Conservation (phyloP, 92 coral and sea anemone genomes). For the Palythoa grandis region DNA sequence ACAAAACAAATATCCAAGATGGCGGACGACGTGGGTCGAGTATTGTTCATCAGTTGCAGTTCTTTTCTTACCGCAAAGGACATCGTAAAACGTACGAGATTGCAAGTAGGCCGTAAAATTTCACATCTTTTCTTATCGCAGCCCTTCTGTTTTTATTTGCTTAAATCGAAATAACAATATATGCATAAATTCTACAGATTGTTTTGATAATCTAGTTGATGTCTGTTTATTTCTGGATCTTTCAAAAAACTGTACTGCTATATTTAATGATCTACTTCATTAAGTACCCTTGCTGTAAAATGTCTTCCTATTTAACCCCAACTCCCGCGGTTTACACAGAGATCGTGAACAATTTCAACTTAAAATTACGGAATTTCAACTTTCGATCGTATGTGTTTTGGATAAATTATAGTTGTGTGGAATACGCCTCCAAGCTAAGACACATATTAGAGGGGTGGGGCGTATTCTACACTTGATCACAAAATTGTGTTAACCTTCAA, state of each 20-base stretch:
- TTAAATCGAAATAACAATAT: background rate
- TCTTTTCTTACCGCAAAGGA: slow-evolving; percentile 68
- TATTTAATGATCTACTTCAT: no score
- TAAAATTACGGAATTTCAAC: no score
- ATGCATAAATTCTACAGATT: background rate
- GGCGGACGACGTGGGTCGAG: slow-evolving; percentile 84
- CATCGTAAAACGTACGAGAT: slow-evolving; percentile 70
- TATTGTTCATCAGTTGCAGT: slow-evolving; percentile 79
- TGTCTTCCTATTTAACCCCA: no score
- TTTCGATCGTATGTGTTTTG: no score
- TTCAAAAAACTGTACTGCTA: background rate
- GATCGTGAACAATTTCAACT: no score
- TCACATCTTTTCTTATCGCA: background rate
- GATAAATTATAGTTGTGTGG: no score
- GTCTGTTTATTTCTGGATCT: background rate
- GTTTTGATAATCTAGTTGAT: background rate
- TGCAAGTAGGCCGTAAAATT: background rate
- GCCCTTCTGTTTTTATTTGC: background rate
- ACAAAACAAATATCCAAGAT: slow-evolving; percentile 61
- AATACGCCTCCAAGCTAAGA: no score
- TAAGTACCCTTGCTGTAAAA: no score
- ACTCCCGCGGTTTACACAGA: no score
- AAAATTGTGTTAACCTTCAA: no score
- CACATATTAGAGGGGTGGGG: no score
- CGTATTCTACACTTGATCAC: no score